Conservation (phyloP, 1,140 invertebrate genomes). For the Platyscapa corneri region DNA sequence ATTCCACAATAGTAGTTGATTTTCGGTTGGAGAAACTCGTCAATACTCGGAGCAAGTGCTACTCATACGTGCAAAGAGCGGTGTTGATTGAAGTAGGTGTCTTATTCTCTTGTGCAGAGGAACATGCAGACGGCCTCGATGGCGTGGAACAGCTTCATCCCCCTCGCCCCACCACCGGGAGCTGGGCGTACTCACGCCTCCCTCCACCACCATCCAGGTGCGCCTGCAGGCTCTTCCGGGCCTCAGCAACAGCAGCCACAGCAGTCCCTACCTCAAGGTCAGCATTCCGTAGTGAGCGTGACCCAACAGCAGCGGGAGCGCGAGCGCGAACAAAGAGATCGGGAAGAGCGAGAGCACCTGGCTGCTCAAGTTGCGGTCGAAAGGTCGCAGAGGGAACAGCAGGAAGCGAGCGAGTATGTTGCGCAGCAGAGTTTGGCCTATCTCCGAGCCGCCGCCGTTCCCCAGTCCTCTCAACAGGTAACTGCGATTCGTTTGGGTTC, state of each 20-base stretch:
- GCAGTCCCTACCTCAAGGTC: conserved; percentile 43
- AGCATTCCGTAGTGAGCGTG: not conserved
- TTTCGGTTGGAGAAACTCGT: no score
- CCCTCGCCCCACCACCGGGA: conserved; percentile 66
- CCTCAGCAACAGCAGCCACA: conserved; percentile 63
- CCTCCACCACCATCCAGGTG: conserved; percentile 57
- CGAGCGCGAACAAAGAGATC: conserved; percentile 56
- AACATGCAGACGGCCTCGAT: conserved; percentile 70
- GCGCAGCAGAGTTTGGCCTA: conserved; percentile 58
- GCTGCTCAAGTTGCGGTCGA: conserved; percentile 63
- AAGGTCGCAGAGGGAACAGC: conserved; percentile 59
- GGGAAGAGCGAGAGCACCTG: conserved; percentile 40
- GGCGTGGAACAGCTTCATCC: conserved; percentile 69
- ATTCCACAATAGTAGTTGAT: no score
- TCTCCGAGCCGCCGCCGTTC: conserved; percentile 64
- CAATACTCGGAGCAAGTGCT: no score
- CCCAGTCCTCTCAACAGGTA: conserved; percentile 69
- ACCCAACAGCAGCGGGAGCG: conserved; percentile 56
- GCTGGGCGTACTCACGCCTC: conserved; percentile 62
- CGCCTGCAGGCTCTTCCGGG: conserved; percentile 64
- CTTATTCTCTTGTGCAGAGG: conserved; percentile 68
- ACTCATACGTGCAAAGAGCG: not conserved
- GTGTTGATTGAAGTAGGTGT: conserved; percentile 71
- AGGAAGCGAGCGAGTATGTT: conserved; percentile 40
- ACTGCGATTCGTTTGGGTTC: not conserved